Evolutionary conservation across 2,797 vertebrate species (phyloP), one percentile per base, ranked within the genome.

Genomic region (Scarus forsteni): DNA sequence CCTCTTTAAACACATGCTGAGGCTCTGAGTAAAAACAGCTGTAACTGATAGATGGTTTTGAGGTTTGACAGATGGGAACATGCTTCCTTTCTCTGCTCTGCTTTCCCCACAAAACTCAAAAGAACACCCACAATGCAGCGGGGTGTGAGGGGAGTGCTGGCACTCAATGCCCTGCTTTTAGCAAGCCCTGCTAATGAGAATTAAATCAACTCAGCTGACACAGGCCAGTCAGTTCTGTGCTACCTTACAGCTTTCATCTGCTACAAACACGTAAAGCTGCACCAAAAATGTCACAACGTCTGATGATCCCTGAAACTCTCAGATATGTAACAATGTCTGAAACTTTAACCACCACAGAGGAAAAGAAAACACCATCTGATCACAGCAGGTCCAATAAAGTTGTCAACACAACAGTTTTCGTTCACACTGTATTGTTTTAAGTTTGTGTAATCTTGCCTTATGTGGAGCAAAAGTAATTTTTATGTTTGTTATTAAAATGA

Each of bases 111-210:
- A 70, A 52, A 54, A 80, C 53, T 57, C 66, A 50, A 39, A 57
- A 69, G 74, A 88, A 87, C 80, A 73, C 86, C 75, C 83, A 83
- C 80, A 88, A 75, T 71, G 77, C 83, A 81, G 53, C 46, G 3
- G 70, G 19, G 42, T 9, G 49, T 3, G 38, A 46, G 27, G 51
- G 14, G 38, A 11, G 42, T 7, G 36, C 45, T 53, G 44, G 18
- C n/a, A 51, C 46, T 18, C 10, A 59, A 58, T 14, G 40, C 44
- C 42, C 36, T 27, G 53, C 58, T 42, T 38, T 50, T 42, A 13
- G 2, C 16, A 48, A 54, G 45, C 42, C 18, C 36, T 55, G 58
- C 73, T 68, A 48, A 67, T 10, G 18, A 44, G 54, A 56, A 66
- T 54, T 60, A 73, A 78, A 81, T 16, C 59, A 70, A 69, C 55